Conservation (phyloP, 2,888 invertebrate genomes). For the Pollenia griseotomentosa region DNA sequence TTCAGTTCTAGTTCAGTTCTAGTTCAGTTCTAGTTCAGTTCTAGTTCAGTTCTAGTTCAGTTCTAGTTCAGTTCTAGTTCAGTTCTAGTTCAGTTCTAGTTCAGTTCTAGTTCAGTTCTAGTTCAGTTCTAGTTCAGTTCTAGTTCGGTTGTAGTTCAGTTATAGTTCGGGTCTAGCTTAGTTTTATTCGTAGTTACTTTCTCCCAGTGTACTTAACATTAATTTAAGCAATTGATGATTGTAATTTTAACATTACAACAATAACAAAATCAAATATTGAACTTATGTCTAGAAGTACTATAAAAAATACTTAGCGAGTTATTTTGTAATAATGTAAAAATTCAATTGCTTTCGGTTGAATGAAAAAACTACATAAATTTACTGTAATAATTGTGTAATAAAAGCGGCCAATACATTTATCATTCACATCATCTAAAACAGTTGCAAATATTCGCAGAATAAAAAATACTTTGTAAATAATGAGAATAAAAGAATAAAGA, state of each 20-base stretch:
- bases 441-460: background rate
- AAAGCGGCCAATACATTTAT: constrained; percentile 22
- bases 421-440: background rate
- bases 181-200: background rate
- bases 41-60: too few species aligned
- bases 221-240: constrained; percentile 13
- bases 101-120: too few species aligned
- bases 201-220: background rate
- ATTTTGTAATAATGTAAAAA: constrained; percentile 31
- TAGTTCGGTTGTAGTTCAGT: too few species aligned
- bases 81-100: too few species aligned
- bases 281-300: background rate
- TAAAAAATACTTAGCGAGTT: constrained; percentile 16
- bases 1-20: too few species aligned
- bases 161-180: too few species aligned
- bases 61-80: too few species aligned
- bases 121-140: too few species aligned
- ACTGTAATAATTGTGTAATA: constrained; percentile 22
- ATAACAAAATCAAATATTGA: constrained; percentile 39
- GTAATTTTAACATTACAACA: background rate
- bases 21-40: too few species aligned
- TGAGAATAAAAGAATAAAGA: background rate
- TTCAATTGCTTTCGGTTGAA: constrained; percentile 41
- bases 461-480: background rate
- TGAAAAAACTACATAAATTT: constrained; percentile 11